A percentile compares a stretch with the other conserved stretches of the same genome.
Conservation (phyloP, 2,113 vertebrate species). For the Ictalurus furcatus region DNA sequence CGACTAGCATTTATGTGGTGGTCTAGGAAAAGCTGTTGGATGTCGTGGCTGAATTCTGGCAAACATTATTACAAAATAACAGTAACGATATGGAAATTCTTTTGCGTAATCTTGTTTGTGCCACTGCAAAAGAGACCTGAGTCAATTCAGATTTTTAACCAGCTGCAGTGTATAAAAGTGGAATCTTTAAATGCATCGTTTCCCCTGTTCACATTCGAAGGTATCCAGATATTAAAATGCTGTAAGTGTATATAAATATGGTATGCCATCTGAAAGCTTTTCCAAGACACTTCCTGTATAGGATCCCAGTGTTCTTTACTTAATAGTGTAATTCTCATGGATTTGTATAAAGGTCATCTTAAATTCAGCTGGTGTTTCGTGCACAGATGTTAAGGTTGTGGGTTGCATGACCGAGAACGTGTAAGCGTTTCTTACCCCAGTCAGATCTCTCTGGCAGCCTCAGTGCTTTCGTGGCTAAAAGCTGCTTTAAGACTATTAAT, state of each 20-base stretch:
- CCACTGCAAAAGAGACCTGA: background rate
- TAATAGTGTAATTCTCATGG: background rate
- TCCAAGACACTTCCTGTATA: background rate
- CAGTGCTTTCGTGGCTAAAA: background rate
- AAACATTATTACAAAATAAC: background rate
- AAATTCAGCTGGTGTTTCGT: background rate
- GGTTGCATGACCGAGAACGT: background rate
- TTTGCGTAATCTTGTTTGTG: background rate
- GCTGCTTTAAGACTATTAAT: background rate
- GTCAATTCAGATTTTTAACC: background rate
- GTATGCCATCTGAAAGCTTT: background rate
- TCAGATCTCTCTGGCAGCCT: background rate
- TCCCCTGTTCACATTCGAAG: background rate
- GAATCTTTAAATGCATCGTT: background rate
- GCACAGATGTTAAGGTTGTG: background rate
- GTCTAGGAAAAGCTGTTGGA: background rate
- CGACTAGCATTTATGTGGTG: background rate
- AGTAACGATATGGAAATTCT: background rate
- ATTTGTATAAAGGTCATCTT: background rate
- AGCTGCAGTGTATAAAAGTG: background rate
- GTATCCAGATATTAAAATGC: background rate
- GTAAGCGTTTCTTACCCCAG: background rate
- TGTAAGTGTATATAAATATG: background rate
- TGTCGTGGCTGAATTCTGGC: background rate
- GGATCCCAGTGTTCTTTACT: background rate